Percentiles rank a stretch among this genome's conserved stretches.
phyloP scores from a whole-genome alignment of 2,888 invertebrate species.

The Nephrotoma flavescens region DNA sequence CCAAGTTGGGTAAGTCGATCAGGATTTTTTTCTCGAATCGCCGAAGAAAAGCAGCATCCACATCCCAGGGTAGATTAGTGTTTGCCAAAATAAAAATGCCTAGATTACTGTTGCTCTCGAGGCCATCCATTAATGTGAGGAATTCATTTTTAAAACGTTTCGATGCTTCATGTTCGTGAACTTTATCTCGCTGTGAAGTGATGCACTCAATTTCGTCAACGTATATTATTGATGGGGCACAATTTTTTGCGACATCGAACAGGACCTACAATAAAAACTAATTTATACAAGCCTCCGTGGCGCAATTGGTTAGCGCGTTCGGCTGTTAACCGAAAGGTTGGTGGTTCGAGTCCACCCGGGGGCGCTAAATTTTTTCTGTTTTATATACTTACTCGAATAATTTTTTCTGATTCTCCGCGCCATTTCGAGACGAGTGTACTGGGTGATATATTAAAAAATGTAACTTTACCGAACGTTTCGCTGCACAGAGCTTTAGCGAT shows the following conservation, averaged over 20 bases:
- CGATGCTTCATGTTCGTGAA: constrained; percentile 72
- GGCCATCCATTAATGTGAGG: constrained; percentile 73
- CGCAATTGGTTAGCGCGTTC: constrained; percentile 8
- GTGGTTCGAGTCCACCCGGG: constrained; percentile 8
- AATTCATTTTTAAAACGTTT: constrained; percentile 80
- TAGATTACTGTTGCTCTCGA: constrained; percentile 42
- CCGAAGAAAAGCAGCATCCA: constrained; percentile 76
- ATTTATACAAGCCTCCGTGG: constrained; percentile 1
- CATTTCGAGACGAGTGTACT: constrained; percentile 88
- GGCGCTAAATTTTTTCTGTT: neutral
- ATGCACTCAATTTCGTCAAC: constrained; percentile 86
- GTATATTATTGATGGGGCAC: constrained; percentile 82
- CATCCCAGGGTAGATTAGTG: constrained; percentile 87
- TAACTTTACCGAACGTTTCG: constrained; percentile 50
- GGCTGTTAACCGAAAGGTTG: constrained; percentile 8
- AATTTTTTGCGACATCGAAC: constrained; percentile 72
- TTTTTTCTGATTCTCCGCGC: constrained; percentile 91
- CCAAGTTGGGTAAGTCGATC: constrained; percentile 57
- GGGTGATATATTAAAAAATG: constrained; percentile 83
- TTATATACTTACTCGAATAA: constrained; percentile 50
- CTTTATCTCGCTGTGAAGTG: constrained; percentile 46
- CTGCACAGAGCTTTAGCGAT: constrained; percentile 78
- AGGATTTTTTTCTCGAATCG: constrained; percentile 77
- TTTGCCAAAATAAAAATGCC: constrained; percentile 65
- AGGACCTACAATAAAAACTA: constrained; percentile 41